Base-by-base conservation (phyloP, 2,888 invertebrate genomes). In the Xestia c-nigrum region DNA sequence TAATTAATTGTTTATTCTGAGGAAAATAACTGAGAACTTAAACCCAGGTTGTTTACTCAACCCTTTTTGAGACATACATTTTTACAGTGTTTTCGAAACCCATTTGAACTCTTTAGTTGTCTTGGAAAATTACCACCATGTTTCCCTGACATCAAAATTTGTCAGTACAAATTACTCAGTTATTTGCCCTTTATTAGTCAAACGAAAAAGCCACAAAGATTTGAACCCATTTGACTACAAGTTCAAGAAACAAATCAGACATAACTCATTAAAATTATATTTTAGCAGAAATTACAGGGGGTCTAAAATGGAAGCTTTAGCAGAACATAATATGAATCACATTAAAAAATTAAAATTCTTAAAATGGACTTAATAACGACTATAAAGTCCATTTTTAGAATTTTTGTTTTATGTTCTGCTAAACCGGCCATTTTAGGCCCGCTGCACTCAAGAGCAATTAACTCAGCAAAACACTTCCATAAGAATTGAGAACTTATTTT, bases 101-200 rank as follows among this genome's bases (percentile, higher is more conserved):
- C 3, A 43, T 10, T 81, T 72, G 70, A 76, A 47, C 55, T 50
- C 6, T 21, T 31, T 55, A 70, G 19, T 65, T 7, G 31, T 5
- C 16, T 70, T 40, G 66, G 55, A 70, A 81, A 12, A 55, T 38
- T 57, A 74, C 61, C 7, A 64, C 5, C 3, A 10, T 16, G 57
- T 57, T 63, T 21, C 21, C 38, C 21, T 40, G 12, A 63, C 12
- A 40, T 63, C 21, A 40, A 21, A 12, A 10, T 40, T 21, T 63
- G 12, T 3, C 10, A 31, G 7, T 47, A 10, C 63, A 47, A 78
- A 78, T 70, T 47, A 71, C 46, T 70, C 24, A 64, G 46, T 43
- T 19, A 70, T 43, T 50, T 64, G 55, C 24, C 40, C 40, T n/a
- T 7, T 47, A 64, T 78, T 64, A 47, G 24, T 77, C 21, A 63